Evolutionary conservation across 2,888 invertebrate species (phyloP).

Genomic region (Nyleta sp.): DNA sequence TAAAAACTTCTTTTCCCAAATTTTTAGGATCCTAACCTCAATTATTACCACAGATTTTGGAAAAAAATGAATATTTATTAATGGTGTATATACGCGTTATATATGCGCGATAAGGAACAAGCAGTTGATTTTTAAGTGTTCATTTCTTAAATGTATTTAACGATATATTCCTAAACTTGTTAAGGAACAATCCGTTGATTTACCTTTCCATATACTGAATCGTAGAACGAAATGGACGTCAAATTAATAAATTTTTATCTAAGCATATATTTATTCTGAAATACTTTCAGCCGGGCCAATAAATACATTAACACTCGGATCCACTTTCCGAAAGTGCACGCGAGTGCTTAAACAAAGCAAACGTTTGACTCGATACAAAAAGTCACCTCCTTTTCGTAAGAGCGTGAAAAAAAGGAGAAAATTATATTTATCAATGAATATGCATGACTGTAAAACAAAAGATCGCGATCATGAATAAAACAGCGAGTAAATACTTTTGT

Average conservation of each 20-base stretch:
- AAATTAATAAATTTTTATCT: conserved; percentile 28
- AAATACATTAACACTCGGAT: conserved; percentile 34
- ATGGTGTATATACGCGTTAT: no score
- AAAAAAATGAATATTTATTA: no score
- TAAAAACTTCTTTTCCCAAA: no score
- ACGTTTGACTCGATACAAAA: conserved; percentile 42
- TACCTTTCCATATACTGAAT: no score
- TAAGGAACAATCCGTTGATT: no score
- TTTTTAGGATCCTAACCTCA: no score
- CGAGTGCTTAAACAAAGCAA: conserved; percentile 25
- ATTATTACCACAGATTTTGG: no score
- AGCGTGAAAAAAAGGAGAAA: conserved; percentile 20
- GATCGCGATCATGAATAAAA: conserved; percentile 59
- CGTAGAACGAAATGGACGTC: conserved; percentile 10
- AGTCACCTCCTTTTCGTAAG: conserved; percentile 5
- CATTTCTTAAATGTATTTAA: no score
- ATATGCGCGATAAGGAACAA: no score
- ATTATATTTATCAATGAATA: conserved; percentile 59
- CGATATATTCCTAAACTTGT: no score
- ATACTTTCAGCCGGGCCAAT: conserved; percentile 11
- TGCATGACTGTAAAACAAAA: conserved; percentile 46
- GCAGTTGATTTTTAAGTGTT: no score
- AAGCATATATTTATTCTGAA: conserved; percentile 26
- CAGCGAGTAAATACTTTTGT: conserved; percentile 59
- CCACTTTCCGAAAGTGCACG: conserved; percentile 22